Evolutionary conservation across 2,113 vertebrate species (phyloP).

Genomic region (Clupea harengus): DNA sequence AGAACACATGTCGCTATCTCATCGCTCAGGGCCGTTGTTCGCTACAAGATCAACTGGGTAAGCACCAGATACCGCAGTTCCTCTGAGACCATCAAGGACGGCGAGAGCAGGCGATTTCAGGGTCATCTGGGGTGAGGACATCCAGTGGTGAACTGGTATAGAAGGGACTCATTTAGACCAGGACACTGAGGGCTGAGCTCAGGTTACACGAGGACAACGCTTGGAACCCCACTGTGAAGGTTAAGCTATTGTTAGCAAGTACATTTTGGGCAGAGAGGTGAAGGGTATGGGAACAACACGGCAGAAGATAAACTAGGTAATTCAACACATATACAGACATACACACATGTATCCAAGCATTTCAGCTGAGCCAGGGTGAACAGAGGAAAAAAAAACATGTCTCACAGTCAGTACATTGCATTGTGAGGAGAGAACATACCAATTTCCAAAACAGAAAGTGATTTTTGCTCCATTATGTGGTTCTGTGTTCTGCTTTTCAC

Average conservation of each 20-base stretch:
- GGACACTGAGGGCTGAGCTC: conserved; percentile 2
- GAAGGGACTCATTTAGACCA: conserved; percentile 16
- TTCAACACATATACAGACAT: background rate
- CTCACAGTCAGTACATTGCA: background rate
- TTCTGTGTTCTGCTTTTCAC: background rate
- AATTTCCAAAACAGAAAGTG: background rate
- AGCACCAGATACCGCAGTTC: conserved; percentile 36
- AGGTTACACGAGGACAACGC: conserved; percentile 38
- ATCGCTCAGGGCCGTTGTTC: conserved; percentile 36
- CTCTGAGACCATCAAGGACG: conserved; percentile 45
- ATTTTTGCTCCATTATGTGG: background rate
- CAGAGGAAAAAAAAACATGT: background rate
- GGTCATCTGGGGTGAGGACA: conserved; percentile 45
- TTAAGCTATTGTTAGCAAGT: conserved; percentile 9
- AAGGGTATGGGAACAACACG: background rate
- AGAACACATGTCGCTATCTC: background rate
- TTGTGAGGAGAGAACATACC: background rate
- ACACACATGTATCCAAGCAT: background rate
- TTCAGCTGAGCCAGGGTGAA: background rate
- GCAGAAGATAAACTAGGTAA: background rate
- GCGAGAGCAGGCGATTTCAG: background rate
- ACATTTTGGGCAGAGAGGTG: background rate
- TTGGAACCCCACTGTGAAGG: background rate
- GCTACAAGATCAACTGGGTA: conserved; percentile 18
- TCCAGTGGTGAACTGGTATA: conserved; percentile 28